Evolutionary conservation across 2,797 vertebrate species (phyloP).

Genomic region (Allobates femoralis): DNA sequence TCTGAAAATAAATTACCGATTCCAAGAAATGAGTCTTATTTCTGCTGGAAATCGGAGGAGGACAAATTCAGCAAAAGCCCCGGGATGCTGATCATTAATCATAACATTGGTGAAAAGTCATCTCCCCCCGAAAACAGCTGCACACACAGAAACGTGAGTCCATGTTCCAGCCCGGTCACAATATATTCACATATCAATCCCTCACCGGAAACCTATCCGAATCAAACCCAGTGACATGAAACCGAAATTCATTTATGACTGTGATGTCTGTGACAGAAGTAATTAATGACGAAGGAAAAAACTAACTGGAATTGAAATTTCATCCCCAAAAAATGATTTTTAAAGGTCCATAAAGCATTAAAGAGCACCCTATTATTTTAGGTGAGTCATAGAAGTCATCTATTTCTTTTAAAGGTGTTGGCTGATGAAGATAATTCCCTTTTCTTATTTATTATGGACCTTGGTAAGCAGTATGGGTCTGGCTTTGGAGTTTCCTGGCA

Average conservation of each 20-base stretch:
- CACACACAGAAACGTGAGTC: constrained; percentile 22
- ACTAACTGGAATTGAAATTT: constrained; percentile 22
- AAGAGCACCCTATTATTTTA: background rate
- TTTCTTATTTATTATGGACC: too few relatives aligned
- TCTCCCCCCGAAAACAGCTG: constrained; percentile 27
- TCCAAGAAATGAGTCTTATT: background rate
- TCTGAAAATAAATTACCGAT: background rate
- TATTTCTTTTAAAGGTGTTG: background rate
- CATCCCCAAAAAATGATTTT: background rate
- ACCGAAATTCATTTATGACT: constrained; percentile 1
- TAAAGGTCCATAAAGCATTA: background rate
- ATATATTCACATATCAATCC: constrained; percentile 36
- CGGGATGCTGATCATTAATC: constrained; percentile 37
- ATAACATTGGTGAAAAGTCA: constrained; percentile 32
- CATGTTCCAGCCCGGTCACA: constrained; percentile 21
- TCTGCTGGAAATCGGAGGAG: constrained; percentile 3
- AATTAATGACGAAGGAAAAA: constrained; percentile 28
- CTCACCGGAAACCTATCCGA: constrained; percentile 12
- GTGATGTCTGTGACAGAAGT: constrained; percentile 5
- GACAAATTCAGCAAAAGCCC: constrained; percentile 9
- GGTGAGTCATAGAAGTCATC: background rate
- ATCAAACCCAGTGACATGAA: constrained; percentile 22
- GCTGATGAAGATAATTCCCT: background rate
- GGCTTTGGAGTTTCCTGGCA: too few relatives aligned
- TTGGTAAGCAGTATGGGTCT: too few relatives aligned